phyloP scores from a whole-genome alignment of 2,888 invertebrate species.

The Hirudinaria manillensis region DNA sequence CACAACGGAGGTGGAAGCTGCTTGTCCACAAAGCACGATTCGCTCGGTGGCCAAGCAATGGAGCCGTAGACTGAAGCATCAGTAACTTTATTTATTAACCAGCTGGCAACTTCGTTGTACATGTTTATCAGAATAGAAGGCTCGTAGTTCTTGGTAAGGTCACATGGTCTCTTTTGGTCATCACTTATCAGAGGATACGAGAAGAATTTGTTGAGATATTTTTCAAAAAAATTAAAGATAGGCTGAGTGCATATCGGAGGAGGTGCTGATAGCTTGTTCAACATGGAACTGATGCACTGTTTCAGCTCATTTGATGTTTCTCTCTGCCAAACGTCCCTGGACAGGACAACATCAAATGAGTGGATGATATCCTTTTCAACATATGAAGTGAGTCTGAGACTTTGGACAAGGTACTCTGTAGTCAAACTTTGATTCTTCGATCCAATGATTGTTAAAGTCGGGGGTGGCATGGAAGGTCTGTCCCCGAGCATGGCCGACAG shows the following conservation, averaged over 20 bases:
- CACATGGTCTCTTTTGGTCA: background rate
- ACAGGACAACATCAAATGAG: too few species aligned
- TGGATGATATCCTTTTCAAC: too few species aligned
- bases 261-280: background rate
- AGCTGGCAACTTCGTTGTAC: slow-evolving; percentile 9
- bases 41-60: background rate
- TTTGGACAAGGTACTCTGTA: too few species aligned
- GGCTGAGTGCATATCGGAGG: background rate
- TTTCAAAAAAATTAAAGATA: background rate
- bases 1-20: too few species aligned
- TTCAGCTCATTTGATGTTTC: background rate
- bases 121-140: background rate
- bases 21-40: background rate
- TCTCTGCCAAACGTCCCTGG: too few species aligned
- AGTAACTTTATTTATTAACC: background rate
- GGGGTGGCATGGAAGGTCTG: too few species aligned
- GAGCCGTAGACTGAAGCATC: background rate
- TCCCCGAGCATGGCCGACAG: too few species aligned
- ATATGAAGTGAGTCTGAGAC: too few species aligned
- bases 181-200: background rate
- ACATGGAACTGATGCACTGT: background rate
- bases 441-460: too few species aligned
- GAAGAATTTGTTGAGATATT: background rate
- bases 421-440: too few species aligned
- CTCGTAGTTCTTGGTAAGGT: too few species aligned